These are phyloP conservation scores for Harpegnathos saltator DNA, from an alignment of 1,140 invertebrate species.

Conservation along the genomic window DNA sequence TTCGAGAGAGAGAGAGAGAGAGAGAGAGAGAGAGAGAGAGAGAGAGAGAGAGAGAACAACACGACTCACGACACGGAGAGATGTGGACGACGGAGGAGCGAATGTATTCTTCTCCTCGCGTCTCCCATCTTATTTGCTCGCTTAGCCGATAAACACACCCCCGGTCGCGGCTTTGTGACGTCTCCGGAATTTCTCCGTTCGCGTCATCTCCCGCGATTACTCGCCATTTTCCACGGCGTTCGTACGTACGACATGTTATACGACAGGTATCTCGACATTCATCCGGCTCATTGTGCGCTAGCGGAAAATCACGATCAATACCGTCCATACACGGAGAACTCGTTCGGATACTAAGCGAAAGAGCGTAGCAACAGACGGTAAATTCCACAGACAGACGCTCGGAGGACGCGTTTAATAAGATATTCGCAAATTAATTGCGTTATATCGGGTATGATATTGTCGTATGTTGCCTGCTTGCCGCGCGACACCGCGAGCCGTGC, in stretches of 20 bases:
- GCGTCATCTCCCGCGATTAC: conserved; percentile 27
- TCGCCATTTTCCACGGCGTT: too few species aligned
- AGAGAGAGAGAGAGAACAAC: neutral
- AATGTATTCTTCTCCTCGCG: conserved; percentile 49
- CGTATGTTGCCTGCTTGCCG: neutral
- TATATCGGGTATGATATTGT: conserved; percentile 41
- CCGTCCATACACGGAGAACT: too few species aligned
- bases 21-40: too few species aligned
- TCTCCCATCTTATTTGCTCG: conserved; percentile 28
- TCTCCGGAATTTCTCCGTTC: conserved; percentile 8
- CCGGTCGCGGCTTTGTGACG: conserved; percentile 22
- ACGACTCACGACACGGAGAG: neutral
- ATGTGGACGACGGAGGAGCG: conserved; percentile 17
- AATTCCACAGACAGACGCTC: neutral
- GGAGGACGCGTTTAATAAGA: neutral
- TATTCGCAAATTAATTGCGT: conserved; percentile 23
- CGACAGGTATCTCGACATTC: too few species aligned
- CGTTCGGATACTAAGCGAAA: too few species aligned
- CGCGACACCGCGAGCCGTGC: conserved; percentile 1
- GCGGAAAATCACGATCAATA: too few species aligned
- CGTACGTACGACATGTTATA: too few species aligned
- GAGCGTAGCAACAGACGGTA: neutral
- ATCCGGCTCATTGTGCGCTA: too few species aligned
- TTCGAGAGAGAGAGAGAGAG: too few species aligned
- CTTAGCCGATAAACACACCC: conserved; percentile 42